Percentiles rank a stretch among this genome's conserved stretches.
Conservation (phyloP, 2,113 vertebrate genomes). For the Microcebus lehilahytsara region DNA sequence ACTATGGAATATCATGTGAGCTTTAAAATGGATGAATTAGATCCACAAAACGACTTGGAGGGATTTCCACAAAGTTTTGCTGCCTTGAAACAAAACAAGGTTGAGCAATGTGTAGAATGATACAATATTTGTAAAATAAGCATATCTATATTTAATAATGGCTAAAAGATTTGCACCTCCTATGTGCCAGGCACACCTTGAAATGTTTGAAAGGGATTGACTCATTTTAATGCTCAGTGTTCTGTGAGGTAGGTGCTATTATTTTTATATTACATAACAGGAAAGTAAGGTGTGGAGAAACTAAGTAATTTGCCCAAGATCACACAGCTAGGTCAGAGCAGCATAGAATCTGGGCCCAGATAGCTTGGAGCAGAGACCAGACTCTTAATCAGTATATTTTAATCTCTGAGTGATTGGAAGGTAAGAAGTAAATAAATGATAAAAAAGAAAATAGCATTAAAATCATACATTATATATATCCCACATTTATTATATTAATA, state of each 20-base stretch:
- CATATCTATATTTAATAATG: background rate
- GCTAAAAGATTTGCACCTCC: background rate
- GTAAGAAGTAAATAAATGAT: background rate
- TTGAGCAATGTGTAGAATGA: background rate
- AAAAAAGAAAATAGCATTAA: background rate
- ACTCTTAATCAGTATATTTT: background rate
- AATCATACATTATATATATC: background rate
- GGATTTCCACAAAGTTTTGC: background rate
- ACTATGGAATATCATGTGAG: background rate
- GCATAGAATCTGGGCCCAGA: background rate
- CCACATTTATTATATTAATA: too few relatives aligned
- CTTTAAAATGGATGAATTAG: slow-evolving; percentile 11
- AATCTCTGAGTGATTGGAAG: background rate
- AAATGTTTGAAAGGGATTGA: background rate
- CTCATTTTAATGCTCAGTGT: background rate
- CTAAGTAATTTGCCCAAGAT: background rate
- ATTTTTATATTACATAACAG: background rate
- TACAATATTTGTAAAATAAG: background rate
- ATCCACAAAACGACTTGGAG: background rate
- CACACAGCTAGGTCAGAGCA: background rate
- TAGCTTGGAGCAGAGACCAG: background rate
- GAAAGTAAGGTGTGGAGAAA: background rate
- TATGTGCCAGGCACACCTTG: background rate
- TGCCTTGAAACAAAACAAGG: background rate
- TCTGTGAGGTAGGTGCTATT: background rate